Evolutionary conservation across 1,140 invertebrate genomes (phyloP), one percentile per base, ranked within the genome.

Genomic region (Drosophila prosaltans): DNA sequence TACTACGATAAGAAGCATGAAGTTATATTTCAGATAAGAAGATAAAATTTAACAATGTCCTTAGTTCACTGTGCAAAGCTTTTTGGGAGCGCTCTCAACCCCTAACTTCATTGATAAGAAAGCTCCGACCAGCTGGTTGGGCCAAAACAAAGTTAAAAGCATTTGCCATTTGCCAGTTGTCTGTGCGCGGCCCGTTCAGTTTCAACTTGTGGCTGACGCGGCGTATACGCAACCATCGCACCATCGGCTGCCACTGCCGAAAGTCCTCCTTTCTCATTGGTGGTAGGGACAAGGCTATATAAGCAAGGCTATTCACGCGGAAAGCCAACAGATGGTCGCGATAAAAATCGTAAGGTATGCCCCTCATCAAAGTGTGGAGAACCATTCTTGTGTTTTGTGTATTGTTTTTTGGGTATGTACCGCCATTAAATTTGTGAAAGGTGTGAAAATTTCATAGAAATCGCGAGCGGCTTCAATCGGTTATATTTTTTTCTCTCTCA

Each of bases 281-380:
- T n/a, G n/a, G 26, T 36, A 65, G 77, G 66, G 43, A 64, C 63
- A 40, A 65, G 48, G 54, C 69, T 88, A 84, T 84, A 80, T 75
- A 88, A 89, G 74, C 69, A 63, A 72, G 69, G 65, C 64, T 68
- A 16, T 72, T 69, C 69, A 45, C 36, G 40, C 45, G 45, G 48
- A 89, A 89, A 90, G 69, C 81, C 85, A 89, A 89, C 84, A 89
- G 84, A 89, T 89, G 84, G 84, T 89, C 84, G 85, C 32, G 65
- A 65, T 63, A 36, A 54, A 68, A 79, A 75, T 68, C 51, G 60
- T 66, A 72, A 79, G 69, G 73, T 79, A 79, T 72, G 54, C 65
- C 55, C 39, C n/a, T 36, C 45, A 51, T 51, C 45, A 51, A 51
- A 26, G 21, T 51, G 21, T 51, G 45, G 21, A 51, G 9, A 51